These are phyloP conservation scores for Eudasyphora cyanicolor DNA, from an alignment of 2,888 invertebrate species.

Conservation along the genomic window DNA sequence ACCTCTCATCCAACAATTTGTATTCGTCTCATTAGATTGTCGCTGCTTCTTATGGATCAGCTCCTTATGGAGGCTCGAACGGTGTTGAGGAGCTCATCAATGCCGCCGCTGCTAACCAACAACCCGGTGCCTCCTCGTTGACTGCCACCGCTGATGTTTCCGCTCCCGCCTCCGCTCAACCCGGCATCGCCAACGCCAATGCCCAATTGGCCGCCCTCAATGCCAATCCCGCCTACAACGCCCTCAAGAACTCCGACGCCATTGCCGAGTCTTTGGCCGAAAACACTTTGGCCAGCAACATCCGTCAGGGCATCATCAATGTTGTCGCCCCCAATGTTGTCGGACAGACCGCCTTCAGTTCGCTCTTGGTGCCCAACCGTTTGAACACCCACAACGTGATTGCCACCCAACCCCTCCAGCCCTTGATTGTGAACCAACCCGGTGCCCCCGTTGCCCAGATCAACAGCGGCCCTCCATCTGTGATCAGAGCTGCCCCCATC, in stretches of 20 bases:
- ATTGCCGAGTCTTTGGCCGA: slow-evolving; percentile 76
- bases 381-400: slow-evolving; percentile 76
- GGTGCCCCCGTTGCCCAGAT: slow-evolving; percentile 74
- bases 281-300: slow-evolving; percentile 73
- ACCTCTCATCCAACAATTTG: slow-evolving; percentile 26
- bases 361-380: slow-evolving; percentile 75
- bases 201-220: slow-evolving; percentile 74
- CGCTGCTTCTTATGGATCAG: slow-evolving; percentile 25
- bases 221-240: slow-evolving; percentile 72
- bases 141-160: slow-evolving; percentile 73
- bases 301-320: slow-evolving; percentile 75
- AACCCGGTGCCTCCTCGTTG: slow-evolving; percentile 68
- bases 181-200: slow-evolving; percentile 72
- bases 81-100: slow-evolving; percentile 75
- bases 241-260: slow-evolving; percentile 75
- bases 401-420: slow-evolving; percentile 76
- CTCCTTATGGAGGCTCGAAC: slow-evolving; percentile 62
- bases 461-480: slow-evolving; percentile 76
- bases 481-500: slow-evolving; percentile 77
- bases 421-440: slow-evolving; percentile 77
- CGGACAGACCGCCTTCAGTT: slow-evolving; percentile 75
- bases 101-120: slow-evolving; percentile 70
- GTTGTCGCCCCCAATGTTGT: slow-evolving; percentile 76
- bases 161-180: slow-evolving; percentile 72
- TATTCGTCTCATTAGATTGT: slow-evolving; percentile 48